A percentile compares a stretch with the other conserved stretches of the same genome.
phyloP scores from a whole-genome alignment of 2,888 invertebrate species.

The Cryptosula pallasiana region DNA sequence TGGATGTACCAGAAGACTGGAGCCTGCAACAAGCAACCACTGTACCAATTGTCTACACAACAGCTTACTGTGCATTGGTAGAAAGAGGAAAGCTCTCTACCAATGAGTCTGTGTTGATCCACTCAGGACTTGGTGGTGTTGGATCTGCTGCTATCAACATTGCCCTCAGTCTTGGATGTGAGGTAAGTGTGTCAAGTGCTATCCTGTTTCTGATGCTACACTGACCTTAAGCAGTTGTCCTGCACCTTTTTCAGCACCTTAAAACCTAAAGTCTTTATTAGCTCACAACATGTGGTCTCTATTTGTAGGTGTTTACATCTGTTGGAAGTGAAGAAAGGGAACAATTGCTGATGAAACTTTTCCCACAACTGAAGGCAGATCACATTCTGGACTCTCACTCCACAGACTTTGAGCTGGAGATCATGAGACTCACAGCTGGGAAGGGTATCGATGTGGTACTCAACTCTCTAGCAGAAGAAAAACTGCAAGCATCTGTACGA shows the following conservation, averaged over 20 bases:
- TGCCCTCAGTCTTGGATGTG: constrained; percentile 80
- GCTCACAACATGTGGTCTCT: no score
- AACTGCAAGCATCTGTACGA: constrained; percentile 86
- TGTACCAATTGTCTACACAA: constrained; percentile 87
- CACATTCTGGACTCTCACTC: no score
- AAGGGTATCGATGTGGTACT: constrained; percentile 85
- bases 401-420: no score
- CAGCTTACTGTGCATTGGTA: constrained; percentile 77
- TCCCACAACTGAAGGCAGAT: no score
- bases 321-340: no score
- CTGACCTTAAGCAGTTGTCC: no score
- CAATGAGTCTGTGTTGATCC: constrained; percentile 68
- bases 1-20: constrained; percentile 84
- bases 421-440: constrained; percentile 77
- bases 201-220: no score
- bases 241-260: no score
- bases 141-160: constrained; percentile 95
- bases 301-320: no score
- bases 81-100: constrained; percentile 64
- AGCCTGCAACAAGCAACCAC: constrained; percentile 87
- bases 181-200: no score
- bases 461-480: constrained; percentile 93
- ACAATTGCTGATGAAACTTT: no score
- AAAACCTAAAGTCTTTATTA: no score
- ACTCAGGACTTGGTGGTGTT: constrained; percentile 92